Conservation (phyloP, 92 coral and sea anemone species). For the Zoanthus sansibaricus region DNA sequence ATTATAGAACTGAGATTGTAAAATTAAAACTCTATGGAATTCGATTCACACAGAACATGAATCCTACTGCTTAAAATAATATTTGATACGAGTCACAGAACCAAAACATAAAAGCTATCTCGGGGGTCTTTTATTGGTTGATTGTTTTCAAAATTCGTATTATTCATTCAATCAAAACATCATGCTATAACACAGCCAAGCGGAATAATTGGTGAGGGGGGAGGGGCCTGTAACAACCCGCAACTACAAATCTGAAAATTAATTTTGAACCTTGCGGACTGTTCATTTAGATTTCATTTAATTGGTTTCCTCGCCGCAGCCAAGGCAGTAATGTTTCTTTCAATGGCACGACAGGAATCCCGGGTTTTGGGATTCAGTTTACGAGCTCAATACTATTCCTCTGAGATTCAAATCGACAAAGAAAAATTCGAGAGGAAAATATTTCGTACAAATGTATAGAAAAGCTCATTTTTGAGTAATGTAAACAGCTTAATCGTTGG, state of each 20-base stretch:
- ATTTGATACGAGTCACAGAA: neutral
- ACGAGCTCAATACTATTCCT: conserved; percentile 1
- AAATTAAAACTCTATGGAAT: neutral
- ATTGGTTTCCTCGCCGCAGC: conserved; percentile 21
- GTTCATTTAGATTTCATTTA: conserved; percentile 26
- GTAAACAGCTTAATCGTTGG: conserved; percentile 38
- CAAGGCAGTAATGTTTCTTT: neutral
- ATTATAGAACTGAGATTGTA: neutral
- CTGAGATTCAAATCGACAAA: conserved; percentile 27
- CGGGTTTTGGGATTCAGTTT: neutral
- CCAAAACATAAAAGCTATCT: neutral
- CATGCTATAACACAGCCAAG: neutral
- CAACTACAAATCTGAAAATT: conserved; percentile 27
- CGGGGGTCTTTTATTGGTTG: neutral
- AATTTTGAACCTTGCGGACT: conserved; percentile 34
- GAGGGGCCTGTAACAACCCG: conserved; percentile 32
- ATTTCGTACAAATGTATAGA: conserved; percentile 3
- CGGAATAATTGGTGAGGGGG: conserved; percentile 17
- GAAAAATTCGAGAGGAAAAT: conserved; percentile 7
- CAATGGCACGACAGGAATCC: conserved; percentile 30
- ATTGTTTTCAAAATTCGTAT: conserved; percentile 6
- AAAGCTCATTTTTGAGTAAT: conserved; percentile 8
- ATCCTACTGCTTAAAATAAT: conserved; percentile 28
- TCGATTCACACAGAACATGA: neutral
- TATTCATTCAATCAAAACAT: conserved; percentile 19